Evolutionary conservation across 2,888 invertebrate genomes (phyloP).

Genomic region (Acholoe squamosa): DNA sequence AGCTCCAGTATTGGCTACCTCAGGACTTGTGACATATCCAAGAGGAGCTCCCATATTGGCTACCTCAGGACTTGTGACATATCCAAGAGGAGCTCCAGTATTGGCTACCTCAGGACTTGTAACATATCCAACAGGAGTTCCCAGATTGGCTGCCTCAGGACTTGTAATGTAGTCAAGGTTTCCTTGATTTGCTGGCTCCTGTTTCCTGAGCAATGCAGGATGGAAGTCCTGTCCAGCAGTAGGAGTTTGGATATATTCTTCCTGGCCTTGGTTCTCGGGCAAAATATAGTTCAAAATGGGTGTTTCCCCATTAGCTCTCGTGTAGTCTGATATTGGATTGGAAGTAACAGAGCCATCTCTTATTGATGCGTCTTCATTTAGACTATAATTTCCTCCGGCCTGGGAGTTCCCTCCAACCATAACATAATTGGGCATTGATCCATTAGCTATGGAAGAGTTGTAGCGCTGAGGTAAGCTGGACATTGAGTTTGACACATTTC

Average conservation of each 20-base stretch:
- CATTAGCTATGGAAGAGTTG: background rate
- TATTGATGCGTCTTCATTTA: background rate
- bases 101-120: conserved; percentile 9
- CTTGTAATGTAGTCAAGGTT: background rate
- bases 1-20: conserved; percentile 26
- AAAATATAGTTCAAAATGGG: background rate
- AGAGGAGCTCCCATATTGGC: background rate
- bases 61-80: conserved; percentile 29
- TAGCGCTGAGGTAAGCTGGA: background rate
- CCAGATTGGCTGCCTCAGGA: conserved; percentile 31
- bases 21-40: conserved; percentile 32
- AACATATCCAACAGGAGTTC: conserved; percentile 19
- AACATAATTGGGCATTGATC: conserved; percentile 41
- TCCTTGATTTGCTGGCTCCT: background rate
- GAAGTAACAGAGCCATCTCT: background rate
- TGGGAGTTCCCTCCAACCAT: conserved; percentile 42
- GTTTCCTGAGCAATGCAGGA: background rate
- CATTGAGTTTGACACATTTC: background rate
- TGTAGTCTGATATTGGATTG: conserved; percentile 40
- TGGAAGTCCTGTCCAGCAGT: background rate
- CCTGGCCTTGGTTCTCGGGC: background rate
- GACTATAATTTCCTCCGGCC: background rate
- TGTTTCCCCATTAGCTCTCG: background rate
- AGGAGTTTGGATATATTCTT: background rate
- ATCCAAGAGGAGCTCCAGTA: background rate